Base-by-base conservation (phyloP, 2,113 vertebrate genomes). In the Ceyx melanurus region DNA sequence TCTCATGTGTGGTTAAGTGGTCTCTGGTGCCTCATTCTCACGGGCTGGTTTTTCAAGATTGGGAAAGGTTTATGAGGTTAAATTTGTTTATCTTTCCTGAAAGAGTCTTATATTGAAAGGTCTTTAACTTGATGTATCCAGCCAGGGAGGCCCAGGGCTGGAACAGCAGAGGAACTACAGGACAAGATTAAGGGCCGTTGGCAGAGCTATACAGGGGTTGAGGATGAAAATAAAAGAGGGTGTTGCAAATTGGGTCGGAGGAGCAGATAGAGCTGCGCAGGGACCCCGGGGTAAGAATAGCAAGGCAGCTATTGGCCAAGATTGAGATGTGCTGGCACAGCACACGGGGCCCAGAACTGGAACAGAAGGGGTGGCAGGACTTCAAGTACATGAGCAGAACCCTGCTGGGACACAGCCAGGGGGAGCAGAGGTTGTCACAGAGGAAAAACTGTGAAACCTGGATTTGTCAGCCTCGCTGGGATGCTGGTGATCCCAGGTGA, bases 11-110 rank as follows among this genome's bases (percentile, higher is more conserved):
- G 80, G 90, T 94, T 92, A 82, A 90, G 87, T 92, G 94, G 72
- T 92, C 90, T 94, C 92, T 88, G 87, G 94, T 90, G 90, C 84
- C 94, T 92, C 76, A 67, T 95, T 90, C 81, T 94, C 81, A 53
- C 37, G 1, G 76, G 86, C 82, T 87, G 88, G 85, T 95, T 95
- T 88, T 81, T 84, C 88, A 94, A 93, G 93, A 85, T 67, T 35
- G 92, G 93, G 77, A 92, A 92, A 95, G 92, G 90, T 94, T 95
- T 88, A 88, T 78, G 92, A 92, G 94, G 92, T 94, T 94, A 82
- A 90, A 92, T 88, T 92, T 86, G 92, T 88, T 88, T 82, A 67
- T 90, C 90, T 94, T 92, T 92, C 83, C 81, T 92, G 87, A 85
- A 90, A 88, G 87, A 92, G 84, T 71, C 71, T 88, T 79, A 86